These are phyloP conservation scores for Eupithecia abbreviata DNA, from an alignment of 2,888 invertebrate species.

Conservation along the genomic window DNA sequence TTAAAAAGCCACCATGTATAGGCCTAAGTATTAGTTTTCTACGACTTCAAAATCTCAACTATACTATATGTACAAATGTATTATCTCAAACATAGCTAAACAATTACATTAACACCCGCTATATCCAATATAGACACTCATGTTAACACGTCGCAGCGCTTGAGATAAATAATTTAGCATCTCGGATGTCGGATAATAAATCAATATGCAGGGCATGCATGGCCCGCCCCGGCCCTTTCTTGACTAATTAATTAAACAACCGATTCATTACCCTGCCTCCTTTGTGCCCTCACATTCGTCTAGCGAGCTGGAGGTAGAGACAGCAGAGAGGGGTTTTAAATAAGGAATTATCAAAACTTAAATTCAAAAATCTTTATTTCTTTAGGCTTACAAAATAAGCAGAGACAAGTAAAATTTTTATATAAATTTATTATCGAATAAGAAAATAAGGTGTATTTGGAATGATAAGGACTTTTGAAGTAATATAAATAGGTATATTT, in stretches of 20 bases:
- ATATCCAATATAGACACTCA: slow-evolving; percentile 42
- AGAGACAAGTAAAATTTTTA: no score
- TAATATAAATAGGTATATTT: no score
- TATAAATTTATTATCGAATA: no score
- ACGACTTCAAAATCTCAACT: not conserved
- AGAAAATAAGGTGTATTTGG: no score
- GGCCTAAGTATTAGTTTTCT: not conserved
- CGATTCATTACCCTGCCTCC: slow-evolving; percentile 88
- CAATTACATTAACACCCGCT: slow-evolving; percentile 27
- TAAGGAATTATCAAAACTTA: not conserved
- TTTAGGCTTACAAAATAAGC: no score
- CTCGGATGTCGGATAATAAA: slow-evolving; percentile 76
- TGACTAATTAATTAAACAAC: slow-evolving; percentile 90
- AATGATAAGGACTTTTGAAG: no score
- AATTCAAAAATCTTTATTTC: no score
- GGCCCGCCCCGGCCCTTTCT: slow-evolving; percentile 72
- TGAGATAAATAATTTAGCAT: slow-evolving; percentile 82
- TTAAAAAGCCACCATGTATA: not conserved
- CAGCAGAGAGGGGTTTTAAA: not conserved
- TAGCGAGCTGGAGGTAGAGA: slow-evolving; percentile 62
- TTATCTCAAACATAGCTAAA: not conserved
- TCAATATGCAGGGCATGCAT: slow-evolving; percentile 83
- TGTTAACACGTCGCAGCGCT: slow-evolving; percentile 73
- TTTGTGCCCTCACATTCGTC: slow-evolving; percentile 82
- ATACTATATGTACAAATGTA: no score